Evolutionary conservation across 2,888 invertebrate species (phyloP), one percentile per base, ranked within the genome.

Genomic region (Automeris io): DNA sequence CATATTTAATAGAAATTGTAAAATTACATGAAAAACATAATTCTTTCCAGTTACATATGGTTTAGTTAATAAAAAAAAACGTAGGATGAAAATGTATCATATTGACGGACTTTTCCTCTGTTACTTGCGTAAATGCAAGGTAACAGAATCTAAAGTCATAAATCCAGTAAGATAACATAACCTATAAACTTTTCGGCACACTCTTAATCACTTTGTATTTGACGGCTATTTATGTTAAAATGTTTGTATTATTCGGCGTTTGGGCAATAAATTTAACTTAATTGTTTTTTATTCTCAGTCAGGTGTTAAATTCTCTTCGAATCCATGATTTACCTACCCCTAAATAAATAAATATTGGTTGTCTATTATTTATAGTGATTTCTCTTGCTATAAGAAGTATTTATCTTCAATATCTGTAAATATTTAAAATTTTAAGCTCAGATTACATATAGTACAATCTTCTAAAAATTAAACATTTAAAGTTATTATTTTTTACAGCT

Each of bases 201-300:
- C 45, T 54, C 55, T 62, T 57, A 51, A 57, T 58, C 57, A 61
- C 39, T 40, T 49, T 53, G 46, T 25, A 35, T 50, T 47, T 42
- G 39, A 43, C 37, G 39, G 47, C 53, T 50, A 61, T 59, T 61
- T 59, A 61, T 57, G 46, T 43, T 41, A 46, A 51, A 51, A 46
- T 53, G 48, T 49, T 61, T 53, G 52, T 49, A 35, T 43, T 53
- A 46, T 50, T 48, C 42, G 46, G 40, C 40, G 43, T 41, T 34
- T 18, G 12, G 25, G 35, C 31, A 36, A 41, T 45, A 42, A 38
- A 42, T 48, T 29, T 38, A 23, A 37, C 39, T 42, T 39, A 45
- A 43, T 41, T 42, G 32, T 37, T 33, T 31, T 40, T 40, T 37
- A 32, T 40, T 40, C 24, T 40, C 31, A 40, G 40, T 40, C 35